Base-by-base conservation (phyloP, 2,888 invertebrate species). In the Oscheius sp. region DNA sequence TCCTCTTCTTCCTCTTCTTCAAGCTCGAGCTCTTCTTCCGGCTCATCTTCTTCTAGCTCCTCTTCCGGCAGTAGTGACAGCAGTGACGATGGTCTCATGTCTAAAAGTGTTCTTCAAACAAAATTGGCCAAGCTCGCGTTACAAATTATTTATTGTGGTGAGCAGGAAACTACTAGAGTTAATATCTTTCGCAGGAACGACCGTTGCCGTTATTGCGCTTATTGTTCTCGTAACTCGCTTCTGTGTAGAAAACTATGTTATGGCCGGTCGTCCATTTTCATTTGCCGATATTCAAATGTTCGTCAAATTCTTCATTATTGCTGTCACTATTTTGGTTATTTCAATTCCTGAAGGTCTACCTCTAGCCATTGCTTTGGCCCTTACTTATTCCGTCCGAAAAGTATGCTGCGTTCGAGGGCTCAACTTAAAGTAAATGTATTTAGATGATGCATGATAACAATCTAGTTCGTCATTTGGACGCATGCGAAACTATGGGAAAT, bases 291-390 rank as follows among this genome's bases (percentile, higher is more conserved):
- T 84, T 34, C 76, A 76, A 34, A 91, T 93, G 88, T 91, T 97
- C 87, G 96, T 98, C 76, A 93, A 94, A 87, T 95, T 96, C 90
- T 92, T 99, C 87, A 98, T 99, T 90, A 98, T 98, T 88, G 98
- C 97, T 91, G 98, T 98, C 71, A 99, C 98, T 71, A 97, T 98
- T 82, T 91, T 99, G 79, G 98, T 98, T 73, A 98, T 98, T 70
- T 98, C 98, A 74, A 97, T 98, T 78, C 98, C 98, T 57, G 98
- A 99, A 89, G 98, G 98, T 83, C 90, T 98, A 86, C 98, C 98
- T 79, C 90, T 98, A 75, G 98, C 98, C 87, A 98, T 98, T 84
- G 99, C 98, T 29, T 90, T 99, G 71, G 96, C 98, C 6, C 91
- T 98, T 83, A 98, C 98, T 84, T 98, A 99, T 89, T 97, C 97